These are phyloP conservation scores for Tragulus kanchil DNA, from an alignment of 2,113 vertebrate genomes.

Conservation along the genomic window DNA sequence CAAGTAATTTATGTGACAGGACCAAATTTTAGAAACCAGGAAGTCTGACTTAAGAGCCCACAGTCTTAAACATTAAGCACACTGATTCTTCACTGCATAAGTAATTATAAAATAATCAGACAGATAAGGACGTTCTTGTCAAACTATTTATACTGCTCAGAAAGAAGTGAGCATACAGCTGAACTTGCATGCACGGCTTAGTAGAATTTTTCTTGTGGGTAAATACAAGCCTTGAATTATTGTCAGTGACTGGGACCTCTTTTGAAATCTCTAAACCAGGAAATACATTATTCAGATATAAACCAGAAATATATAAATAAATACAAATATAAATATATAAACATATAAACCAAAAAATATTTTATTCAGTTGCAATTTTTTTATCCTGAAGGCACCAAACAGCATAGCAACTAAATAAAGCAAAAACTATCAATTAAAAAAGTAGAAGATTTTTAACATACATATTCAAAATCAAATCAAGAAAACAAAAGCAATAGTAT, in stretches of 20 bases:
- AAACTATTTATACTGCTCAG: not conserved
- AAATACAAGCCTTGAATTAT: not conserved
- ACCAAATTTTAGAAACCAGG: constrained; percentile 21
- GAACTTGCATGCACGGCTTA: not conserved
- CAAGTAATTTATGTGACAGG: not conserved
- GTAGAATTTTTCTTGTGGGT: not conserved
- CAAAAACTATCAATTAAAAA: not conserved
- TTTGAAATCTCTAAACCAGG: not conserved
- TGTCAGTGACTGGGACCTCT: not conserved
- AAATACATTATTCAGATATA: not conserved
- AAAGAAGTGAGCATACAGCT: not conserved
- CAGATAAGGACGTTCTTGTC: not conserved
- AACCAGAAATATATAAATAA: no score
- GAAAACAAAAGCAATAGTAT: not conserved
- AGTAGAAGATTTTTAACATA: not conserved
- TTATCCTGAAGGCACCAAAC: not conserved
- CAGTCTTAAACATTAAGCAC: not conserved
- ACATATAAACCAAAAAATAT: no score
- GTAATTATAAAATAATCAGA: not conserved
- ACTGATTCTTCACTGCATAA: not conserved
- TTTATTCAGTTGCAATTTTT: not conserved
- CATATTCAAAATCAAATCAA: constrained; percentile 17
- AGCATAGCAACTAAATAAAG: not conserved
- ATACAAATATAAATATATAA: no score
- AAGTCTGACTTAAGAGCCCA: not conserved